Evolutionary conservation across 2,113 vertebrate species (phyloP), one percentile per base, ranked within the genome.

Genomic region (Proteles cristata): DNA sequence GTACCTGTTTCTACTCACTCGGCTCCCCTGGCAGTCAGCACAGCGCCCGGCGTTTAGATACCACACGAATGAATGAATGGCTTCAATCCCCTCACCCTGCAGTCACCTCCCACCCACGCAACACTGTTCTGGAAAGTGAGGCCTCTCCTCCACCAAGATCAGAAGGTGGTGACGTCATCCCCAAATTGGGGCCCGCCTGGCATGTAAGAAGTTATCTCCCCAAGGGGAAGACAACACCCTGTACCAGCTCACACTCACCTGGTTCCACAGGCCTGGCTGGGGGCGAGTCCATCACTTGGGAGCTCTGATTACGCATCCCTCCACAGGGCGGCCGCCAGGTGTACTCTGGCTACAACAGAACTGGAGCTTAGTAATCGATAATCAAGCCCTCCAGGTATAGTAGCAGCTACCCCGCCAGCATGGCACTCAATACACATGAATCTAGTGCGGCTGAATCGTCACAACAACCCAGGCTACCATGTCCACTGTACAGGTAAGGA

Each of bases 281-380:
- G 5, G 98, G 98, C 31, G 98, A 97, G 0, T 98, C 91, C 83
- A 99, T 98, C 26, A 98, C 98, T 31, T 99, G 99, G 90, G 99
- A 93, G 11, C 99, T 99, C 97, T 99, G 98, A 97, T 99, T 99
- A 86, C 98, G 99, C 61, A 99, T 97, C 92, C 99, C 99, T 80
- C 99, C 98, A n/a, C 99, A 99, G 90, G 99, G 99, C 0, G 99
- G 98, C 92, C 98, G 99, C 99, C 99, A 99, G n/a, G 99, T 98
- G 81, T 99, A 99, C 96, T 99, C 99, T 33, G 98, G 96, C 98
- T 98, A 97, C 7, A 53, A 97, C 63, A 96, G 48, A 55, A 96
- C 14, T 21, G 19, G 55, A 7, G 19, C n/a, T 97, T 93, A 95
- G 84, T 68, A 43, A 74, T 61, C 85, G 58, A 63, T 1, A 39